Base-by-base conservation (phyloP, 2,888 invertebrate species). In the Drosophila mercatorum region DNA sequence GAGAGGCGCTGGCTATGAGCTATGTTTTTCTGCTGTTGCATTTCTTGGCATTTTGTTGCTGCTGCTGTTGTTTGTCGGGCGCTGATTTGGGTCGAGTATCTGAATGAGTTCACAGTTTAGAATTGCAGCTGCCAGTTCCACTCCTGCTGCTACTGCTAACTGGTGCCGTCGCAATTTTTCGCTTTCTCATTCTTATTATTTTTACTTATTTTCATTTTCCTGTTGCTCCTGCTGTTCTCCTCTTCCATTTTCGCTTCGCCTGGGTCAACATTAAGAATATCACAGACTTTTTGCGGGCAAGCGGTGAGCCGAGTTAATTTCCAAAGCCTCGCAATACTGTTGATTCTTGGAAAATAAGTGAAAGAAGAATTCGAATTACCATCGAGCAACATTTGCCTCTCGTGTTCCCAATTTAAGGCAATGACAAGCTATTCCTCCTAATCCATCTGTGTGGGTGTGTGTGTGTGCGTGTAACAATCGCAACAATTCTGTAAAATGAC, bases 51-150 rank as follows among this genome's bases (percentile, higher is more conserved):
- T 58, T 52, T 41, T 60, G 22, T 10, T 34, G 12, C 10, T 72
- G 28, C 41, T 78, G 46, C 56, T 77, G 63, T 63, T 80, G 53
- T 17, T 61, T 76, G 53, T 17, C 43, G 53, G 43, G 22, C 66
- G 53, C 70, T 57, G 74, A 90, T 90, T 90, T 86, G 75, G 86
- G 86, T 87, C 86, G 89, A 81, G 80, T 65, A 76, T 69, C 72
- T 88, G 73, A 83, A 83, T 73, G 77, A 72, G 78, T 67, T 80
- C 67, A 78, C 72, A 78, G 68, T 78, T 82, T 68, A 40, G 60
- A 64, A 52, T 63, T 49, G 61, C 66, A 56, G 59, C 55, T 51
- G 46, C 10, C 47, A 51, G 51, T 51, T 59, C 52, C 41, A 31
- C 14, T 22, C 22, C 6, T 44, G 51, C 51, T 26, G 44, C 63